Evolutionary conservation across 2,797 vertebrate genomes (phyloP).

Genomic region (Halcyon leucocephala): DNA sequence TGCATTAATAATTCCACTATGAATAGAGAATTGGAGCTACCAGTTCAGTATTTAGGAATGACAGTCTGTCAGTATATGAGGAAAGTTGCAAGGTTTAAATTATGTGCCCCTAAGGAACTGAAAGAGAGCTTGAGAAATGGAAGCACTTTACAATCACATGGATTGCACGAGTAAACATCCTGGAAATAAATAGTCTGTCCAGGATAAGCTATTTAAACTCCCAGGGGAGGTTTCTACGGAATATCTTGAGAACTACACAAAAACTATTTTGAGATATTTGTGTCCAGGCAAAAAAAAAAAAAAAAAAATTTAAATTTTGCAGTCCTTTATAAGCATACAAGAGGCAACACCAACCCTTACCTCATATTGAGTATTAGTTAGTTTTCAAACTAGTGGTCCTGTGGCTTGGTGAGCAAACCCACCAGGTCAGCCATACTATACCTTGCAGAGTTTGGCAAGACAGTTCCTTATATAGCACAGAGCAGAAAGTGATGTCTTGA

Average conservation of each 20-base stretch:
- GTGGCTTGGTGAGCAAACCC: constrained; percentile 41
- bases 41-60: constrained; percentile 25
- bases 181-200: constrained; percentile 69
- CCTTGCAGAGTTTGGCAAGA: background rate
- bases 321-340: constrained; percentile 41
- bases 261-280: constrained; percentile 60
- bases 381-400: constrained; percentile 13
- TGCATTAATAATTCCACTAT: constrained; percentile 32
- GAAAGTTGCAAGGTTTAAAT: constrained; percentile 41
- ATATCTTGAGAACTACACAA: constrained; percentile 63
- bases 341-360: constrained; percentile 22
- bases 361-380: constrained; percentile 50
- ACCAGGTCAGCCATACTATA: background rate
- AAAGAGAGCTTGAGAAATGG: constrained; percentile 67
- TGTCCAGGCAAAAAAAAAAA: background rate
- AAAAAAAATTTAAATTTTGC: background rate
- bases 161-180: constrained; percentile 57
- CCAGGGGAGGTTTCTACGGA: constrained; percentile 32
- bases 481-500: background rate
- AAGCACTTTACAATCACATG: constrained; percentile 66
- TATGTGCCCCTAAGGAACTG: constrained; percentile 49
- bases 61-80: constrained; percentile 18
- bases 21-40: constrained; percentile 41
- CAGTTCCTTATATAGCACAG: constrained; percentile 27
- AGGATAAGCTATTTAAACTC: constrained; percentile 67